Conservation (phyloP, 2,797 vertebrate species). For the Acipenser transmontanus region DNA sequence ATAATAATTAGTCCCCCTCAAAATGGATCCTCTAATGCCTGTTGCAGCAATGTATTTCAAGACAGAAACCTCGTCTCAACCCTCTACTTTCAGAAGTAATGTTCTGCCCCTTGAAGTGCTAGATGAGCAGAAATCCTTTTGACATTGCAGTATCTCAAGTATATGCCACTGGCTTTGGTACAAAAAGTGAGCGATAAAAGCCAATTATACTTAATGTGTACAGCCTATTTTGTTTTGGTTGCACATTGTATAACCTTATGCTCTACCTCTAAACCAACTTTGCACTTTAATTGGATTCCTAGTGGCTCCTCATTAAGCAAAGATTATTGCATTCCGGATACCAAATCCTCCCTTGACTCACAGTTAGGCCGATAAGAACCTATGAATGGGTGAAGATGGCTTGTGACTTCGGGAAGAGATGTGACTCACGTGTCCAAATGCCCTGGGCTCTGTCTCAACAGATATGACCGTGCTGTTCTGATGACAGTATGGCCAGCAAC, state of each 20-base stretch:
- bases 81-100: not conserved
- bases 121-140: slow-evolving; percentile 2
- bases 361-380: not conserved
- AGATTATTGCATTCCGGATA: slow-evolving; percentile 4
- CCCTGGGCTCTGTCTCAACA: slow-evolving; percentile 1
- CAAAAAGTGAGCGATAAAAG: not conserved
- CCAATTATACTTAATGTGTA: not conserved
- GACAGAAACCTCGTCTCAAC: slow-evolving; percentile 29
- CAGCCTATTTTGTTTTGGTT: not conserved
- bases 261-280: not conserved
- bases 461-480: slow-evolving; percentile 6
- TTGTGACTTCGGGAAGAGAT: slow-evolving; percentile 4
- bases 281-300: not conserved
- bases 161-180: slow-evolving; percentile 5
- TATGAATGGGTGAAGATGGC: slow-evolving; percentile 7
- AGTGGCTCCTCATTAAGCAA: slow-evolving; percentile 1
- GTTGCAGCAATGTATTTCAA: slow-evolving; percentile 26
- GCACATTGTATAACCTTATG: not conserved
- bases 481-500: not conserved
- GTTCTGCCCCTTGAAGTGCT: slow-evolving; percentile 9
- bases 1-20: slow-evolving; percentile 11
- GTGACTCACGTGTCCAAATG: not conserved
- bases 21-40: slow-evolving; percentile 35
- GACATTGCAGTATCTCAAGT: slow-evolving; percentile 6
- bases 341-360: not conserved